phyloP scores from a whole-genome alignment of 37 sponge, comb jelly and placozoan species.

The Agelas oroides region DNA sequence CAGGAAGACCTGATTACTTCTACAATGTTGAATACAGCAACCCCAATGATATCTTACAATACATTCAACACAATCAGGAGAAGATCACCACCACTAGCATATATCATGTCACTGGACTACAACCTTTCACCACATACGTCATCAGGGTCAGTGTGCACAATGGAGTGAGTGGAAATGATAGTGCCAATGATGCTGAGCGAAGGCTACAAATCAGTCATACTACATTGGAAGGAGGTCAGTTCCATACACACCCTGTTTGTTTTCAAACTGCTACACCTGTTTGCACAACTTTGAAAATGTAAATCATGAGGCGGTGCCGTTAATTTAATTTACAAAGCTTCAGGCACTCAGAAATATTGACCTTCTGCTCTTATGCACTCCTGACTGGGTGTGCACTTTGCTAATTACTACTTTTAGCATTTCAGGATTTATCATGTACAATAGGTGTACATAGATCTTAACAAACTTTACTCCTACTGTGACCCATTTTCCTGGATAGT shows the following conservation, averaged over 20 bases:
- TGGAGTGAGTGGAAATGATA: conserved; percentile 6
- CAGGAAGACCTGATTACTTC: background rate
- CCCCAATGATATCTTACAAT: background rate
- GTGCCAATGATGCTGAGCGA: no score
- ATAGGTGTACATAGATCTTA: no score
- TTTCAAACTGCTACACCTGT: background rate
- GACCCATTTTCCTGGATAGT: no score
- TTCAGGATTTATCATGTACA: no score
- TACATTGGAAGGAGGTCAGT: background rate
- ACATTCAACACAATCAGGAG: background rate
- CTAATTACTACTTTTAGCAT: no score
- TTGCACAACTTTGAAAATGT: background rate
- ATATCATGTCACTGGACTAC: background rate
- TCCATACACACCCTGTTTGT: no score
- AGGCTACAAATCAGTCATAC: background rate
- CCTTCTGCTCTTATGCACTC: no score
- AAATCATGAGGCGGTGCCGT: no score
- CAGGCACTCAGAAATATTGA: no score
- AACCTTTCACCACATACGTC: background rate
- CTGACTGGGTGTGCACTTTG: no score
- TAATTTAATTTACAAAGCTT: no score
- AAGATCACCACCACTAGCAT: background rate
- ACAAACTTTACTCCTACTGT: no score
- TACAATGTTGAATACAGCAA: background rate
- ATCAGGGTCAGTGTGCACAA: background rate